Conservation (phyloP, 2,797 vertebrate genomes). For the Xyrichtys novacula region DNA sequence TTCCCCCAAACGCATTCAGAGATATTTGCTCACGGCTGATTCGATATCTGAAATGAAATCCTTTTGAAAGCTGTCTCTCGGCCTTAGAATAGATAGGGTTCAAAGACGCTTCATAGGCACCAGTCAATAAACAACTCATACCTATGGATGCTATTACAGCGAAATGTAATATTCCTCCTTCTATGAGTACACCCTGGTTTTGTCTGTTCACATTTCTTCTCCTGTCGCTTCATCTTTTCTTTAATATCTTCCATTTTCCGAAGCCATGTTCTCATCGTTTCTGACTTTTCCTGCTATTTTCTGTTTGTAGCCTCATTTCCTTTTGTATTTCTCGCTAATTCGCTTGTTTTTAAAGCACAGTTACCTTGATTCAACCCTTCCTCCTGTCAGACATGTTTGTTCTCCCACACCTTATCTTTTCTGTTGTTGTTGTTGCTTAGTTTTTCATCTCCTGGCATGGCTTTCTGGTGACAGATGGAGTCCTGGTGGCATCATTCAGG, state of each 20-base stretch:
- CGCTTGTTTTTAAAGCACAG: neutral
- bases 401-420: slow-evolving; percentile 9
- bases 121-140: slow-evolving; percentile 56
- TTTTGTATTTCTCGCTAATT: slow-evolving; percentile 1
- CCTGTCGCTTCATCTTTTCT: slow-evolving; percentile 8
- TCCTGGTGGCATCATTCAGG: slow-evolving; percentile 67
- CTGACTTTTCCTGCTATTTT: neutral
- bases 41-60: slow-evolving; percentile 55
- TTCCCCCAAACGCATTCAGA: slow-evolving; percentile 20
- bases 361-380: neutral
- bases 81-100: slow-evolving; percentile 35
- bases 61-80: slow-evolving; percentile 41
- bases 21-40: slow-evolving; percentile 40
- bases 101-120: slow-evolving; percentile 37
- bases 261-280: slow-evolving; percentile 12
- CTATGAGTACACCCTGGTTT: slow-evolving; percentile 17
- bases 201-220: slow-evolving; percentile 30
- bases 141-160: slow-evolving; percentile 33
- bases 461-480: slow-evolving; percentile 73
- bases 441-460: slow-evolving; percentile 51
- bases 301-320: neutral
- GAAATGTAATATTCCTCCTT: slow-evolving; percentile 39
- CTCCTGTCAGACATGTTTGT: slow-evolving; percentile 15
- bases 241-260: slow-evolving; percentile 14
- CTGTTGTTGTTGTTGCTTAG: slow-evolving; percentile 42